phyloP scores from a whole-genome alignment of 2,888 invertebrate genomes.

The Brachyopa scutellaris region DNA sequence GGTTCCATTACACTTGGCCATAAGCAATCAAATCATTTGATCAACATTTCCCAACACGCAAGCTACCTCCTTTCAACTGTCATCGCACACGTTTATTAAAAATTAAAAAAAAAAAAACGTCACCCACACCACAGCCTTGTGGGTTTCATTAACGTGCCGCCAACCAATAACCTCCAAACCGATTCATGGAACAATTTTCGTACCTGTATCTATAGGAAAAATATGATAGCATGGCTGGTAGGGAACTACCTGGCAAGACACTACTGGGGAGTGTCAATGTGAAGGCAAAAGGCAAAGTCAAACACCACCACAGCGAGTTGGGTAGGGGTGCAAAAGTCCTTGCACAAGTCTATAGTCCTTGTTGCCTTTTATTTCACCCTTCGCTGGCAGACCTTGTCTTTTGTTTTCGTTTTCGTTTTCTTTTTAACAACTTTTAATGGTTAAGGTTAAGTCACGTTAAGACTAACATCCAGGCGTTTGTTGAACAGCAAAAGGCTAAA shows the following conservation, averaged over 20 bases:
- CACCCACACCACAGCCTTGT: slow-evolving; percentile 4
- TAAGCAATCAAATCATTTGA: slow-evolving; percentile 47
- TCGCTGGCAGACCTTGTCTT: not conserved
- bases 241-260: slow-evolving; percentile 21
- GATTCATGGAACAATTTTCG: slow-evolving; percentile 22
- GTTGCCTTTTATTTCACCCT: slow-evolving; percentile 1
- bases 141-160: slow-evolving; percentile 35
- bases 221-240: slow-evolving; percentile 16
- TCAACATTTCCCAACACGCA: slow-evolving; percentile 34
- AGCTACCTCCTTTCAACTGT: slow-evolving; percentile 41
- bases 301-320: slow-evolving; percentile 8
- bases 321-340: slow-evolving; percentile 36
- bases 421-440: slow-evolving; percentile 8
- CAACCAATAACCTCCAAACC: slow-evolving; percentile 35
- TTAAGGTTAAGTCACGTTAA: slow-evolving; percentile 40
- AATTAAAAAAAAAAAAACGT: no score
- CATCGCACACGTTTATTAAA: slow-evolving; percentile 46
- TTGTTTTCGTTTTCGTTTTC: not conserved
- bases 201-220: no score
- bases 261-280: slow-evolving; percentile 55
- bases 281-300: slow-evolving; percentile 29
- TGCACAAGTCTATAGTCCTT: slow-evolving; percentile 27
- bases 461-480: not conserved
- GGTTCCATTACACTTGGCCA: slow-evolving; percentile 3
- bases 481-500: not conserved